phyloP scores from a whole-genome alignment of 2,888 invertebrate genomes.

The Sericinus montela region DNA sequence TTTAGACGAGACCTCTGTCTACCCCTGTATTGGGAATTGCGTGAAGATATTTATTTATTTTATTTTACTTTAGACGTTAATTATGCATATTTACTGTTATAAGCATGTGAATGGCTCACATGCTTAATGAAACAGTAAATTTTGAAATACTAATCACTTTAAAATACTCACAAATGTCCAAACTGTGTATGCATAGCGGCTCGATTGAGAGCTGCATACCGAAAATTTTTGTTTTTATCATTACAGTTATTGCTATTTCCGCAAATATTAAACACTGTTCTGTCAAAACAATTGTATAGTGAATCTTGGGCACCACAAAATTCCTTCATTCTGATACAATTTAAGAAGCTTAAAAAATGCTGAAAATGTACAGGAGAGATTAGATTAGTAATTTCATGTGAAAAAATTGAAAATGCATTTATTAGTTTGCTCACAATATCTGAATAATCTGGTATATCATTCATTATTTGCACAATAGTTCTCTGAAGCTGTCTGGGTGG shows the following conservation, averaged over 20 bases:
- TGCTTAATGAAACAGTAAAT: not conserved
- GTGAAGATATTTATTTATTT: too few relatives aligned
- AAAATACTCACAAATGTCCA: conserved; percentile 83
- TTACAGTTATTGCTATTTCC: conserved; percentile 65
- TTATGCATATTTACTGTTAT: too few relatives aligned
- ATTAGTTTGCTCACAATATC: conserved; percentile 85
- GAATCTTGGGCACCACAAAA: conserved; percentile 90
- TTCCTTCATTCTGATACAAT: conserved; percentile 92
- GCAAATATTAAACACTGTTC: conserved; percentile 65
- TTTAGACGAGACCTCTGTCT: too few relatives aligned
- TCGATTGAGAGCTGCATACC: conserved; percentile 94
- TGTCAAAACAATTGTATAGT: conserved; percentile 90
- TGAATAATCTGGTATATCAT: conserved; percentile 87
- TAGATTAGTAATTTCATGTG: not conserved
- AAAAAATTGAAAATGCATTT: not conserved
- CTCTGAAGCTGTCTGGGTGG: conserved; percentile 87
- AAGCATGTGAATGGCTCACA: too few relatives aligned
- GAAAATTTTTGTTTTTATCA: conserved; percentile 82
- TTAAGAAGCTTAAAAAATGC: conserved; percentile 95
- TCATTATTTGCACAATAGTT: conserved; percentile 84
- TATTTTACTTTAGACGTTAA: too few relatives aligned
- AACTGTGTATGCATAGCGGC: conserved; percentile 93
- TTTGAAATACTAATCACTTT: too few relatives aligned
- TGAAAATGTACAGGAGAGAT: conserved; percentile 56
- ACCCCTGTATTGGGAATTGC: too few relatives aligned